phyloP scores from a whole-genome alignment of 1,140 invertebrate genomes.

The Scylla paramamosain region DNA sequence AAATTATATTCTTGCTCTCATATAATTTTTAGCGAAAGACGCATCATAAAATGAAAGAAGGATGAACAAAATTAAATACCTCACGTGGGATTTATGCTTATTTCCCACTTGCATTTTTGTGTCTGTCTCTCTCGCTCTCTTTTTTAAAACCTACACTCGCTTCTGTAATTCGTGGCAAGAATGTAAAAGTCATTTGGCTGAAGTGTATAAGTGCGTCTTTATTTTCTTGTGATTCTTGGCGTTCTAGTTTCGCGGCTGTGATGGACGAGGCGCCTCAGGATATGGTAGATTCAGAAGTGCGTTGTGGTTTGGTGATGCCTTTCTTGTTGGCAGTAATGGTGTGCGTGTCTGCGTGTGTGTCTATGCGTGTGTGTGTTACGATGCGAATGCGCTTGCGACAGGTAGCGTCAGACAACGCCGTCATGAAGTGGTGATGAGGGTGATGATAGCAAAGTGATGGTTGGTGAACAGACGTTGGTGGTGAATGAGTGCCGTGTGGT shows the following conservation, averaged over 20 bases:
- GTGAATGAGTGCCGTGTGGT: neutral
- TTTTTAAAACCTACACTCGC: neutral
- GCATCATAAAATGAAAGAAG: too few relatives aligned
- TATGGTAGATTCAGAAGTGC: neutral
- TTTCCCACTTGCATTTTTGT: neutral
- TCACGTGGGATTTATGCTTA: neutral
- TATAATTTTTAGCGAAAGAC: neutral
- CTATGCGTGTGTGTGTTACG: neutral
- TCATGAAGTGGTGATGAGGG: neutral
- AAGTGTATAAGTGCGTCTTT: neutral
- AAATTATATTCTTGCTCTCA: neutral
- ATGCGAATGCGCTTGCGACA: neutral
- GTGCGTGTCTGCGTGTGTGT: neutral
- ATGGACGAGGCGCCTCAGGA: neutral
- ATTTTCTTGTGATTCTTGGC: neutral
- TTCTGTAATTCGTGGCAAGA: neutral
- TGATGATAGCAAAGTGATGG: neutral
- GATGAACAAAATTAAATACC: too few relatives aligned
- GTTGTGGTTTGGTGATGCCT: neutral
- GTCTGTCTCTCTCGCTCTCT: neutral
- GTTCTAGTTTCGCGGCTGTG: neutral
- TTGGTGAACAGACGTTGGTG: neutral
- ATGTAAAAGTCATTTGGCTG: neutral
- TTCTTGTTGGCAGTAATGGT: neutral
- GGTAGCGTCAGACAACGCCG: neutral